Percentiles rank a stretch among this genome's conserved stretches.
Evolutionary conservation across 2,888 invertebrate genomes (phyloP).

Genomic region (Taphrorychus bicolor): DNA sequence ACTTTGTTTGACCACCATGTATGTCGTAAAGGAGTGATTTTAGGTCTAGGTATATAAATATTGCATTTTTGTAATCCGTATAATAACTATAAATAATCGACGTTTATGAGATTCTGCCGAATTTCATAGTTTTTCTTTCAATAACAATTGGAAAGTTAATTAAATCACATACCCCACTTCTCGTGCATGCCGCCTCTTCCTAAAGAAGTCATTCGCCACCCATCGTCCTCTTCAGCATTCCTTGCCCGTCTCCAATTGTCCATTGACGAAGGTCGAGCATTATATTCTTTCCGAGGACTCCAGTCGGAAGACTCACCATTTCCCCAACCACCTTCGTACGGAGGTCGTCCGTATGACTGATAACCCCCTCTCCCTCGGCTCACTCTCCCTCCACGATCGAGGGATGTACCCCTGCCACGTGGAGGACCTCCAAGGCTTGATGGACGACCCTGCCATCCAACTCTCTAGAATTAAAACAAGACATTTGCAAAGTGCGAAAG

Average conservation of each 20-base stretch:
- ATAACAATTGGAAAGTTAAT: neutral
- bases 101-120: too few relatives aligned
- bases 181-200: slow-evolving; percentile 53
- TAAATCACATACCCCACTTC: slow-evolving; percentile 63
- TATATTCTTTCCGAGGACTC: slow-evolving; percentile 67
- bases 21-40: too few relatives aligned
- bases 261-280: slow-evolving; percentile 57
- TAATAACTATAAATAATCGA: too few relatives aligned
- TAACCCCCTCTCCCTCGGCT: slow-evolving; percentile 51
- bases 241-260: slow-evolving; percentile 63
- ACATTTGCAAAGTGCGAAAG: too few relatives aligned
- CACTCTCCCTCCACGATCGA: slow-evolving; percentile 58
- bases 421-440: slow-evolving; percentile 53
- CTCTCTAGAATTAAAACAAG: slow-evolving; percentile 46
- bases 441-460: slow-evolving; percentile 62
- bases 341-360: slow-evolving; percentile 52
- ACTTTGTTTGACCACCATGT: too few relatives aligned
- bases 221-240: slow-evolving; percentile 59
- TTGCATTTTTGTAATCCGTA: neutral
- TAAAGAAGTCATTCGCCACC: slow-evolving; percentile 56
- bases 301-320: slow-evolving; percentile 65
- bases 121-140: neutral
- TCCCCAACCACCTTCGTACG: slow-evolving; percentile 63
- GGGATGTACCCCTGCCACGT: slow-evolving; percentile 51
- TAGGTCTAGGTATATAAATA: too few relatives aligned